Percentiles rank a stretch among this genome's conserved stretches.
Conservation (phyloP, 2,888 invertebrate species). For the Oegoconia quadripuncta region DNA sequence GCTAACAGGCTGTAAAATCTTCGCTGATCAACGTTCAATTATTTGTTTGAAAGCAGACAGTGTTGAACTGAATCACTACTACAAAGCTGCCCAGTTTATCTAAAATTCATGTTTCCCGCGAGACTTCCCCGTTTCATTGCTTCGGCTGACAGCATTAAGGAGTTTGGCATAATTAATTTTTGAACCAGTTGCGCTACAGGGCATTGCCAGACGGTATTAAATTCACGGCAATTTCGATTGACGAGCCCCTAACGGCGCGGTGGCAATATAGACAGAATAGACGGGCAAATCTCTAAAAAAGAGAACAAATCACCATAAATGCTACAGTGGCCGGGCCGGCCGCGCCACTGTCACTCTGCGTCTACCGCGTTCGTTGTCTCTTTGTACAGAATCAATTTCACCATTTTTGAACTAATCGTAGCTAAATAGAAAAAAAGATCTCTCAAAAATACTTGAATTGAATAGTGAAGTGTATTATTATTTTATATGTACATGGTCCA, state of each 20-base stretch:
- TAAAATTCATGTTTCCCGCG: constrained; percentile 25
- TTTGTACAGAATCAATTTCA: constrained; percentile 17
- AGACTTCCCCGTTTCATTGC: constrained; percentile 14
- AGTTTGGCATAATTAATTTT: constrained; percentile 45
- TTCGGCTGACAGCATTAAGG: constrained; percentile 23
- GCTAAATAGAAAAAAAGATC: no score
- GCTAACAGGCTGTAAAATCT: background rate
- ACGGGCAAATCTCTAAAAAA: constrained; percentile 46
- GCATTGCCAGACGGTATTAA: constrained; percentile 19
- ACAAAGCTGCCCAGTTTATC: constrained; percentile 20
- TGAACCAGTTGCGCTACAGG: constrained; percentile 25
- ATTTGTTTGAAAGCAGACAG: background rate
- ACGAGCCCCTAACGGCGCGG: constrained; percentile 29
- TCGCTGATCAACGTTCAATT: no score
- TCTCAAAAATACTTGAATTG: no score
- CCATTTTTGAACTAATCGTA: no score
- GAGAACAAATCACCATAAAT: constrained; percentile 23
- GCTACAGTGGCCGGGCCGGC: constrained; percentile 21
- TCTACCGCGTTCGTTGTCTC: constrained; percentile 22
- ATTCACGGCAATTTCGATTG: constrained; percentile 27
- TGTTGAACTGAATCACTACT: background rate
- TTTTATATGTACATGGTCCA: no score
- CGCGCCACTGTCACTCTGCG: constrained; percentile 33
- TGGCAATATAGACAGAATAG: constrained; percentile 36
- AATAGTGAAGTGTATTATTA: no score